Conservation (phyloP, 2,888 invertebrate species). For the Helobdella robusta region DNA sequence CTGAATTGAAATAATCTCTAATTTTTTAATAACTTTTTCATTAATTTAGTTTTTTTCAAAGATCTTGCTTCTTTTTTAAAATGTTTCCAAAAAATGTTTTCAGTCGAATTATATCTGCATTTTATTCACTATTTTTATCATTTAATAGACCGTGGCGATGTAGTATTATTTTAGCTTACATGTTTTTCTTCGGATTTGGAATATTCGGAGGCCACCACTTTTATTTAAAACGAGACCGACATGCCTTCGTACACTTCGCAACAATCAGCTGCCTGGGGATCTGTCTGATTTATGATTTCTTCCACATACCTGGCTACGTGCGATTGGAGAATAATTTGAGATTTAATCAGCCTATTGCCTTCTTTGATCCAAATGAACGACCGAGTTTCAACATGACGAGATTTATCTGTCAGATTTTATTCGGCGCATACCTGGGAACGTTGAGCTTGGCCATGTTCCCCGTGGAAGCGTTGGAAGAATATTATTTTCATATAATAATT, state of each 20-base stretch:
- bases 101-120: not conserved
- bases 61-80: too few relatives aligned
- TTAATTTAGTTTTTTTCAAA: too few relatives aligned
- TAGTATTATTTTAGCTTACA: conserved; percentile 61
- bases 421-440: conserved; percentile 40
- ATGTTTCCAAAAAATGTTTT: not conserved
- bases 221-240: conserved; percentile 75
- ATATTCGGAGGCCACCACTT: conserved; percentile 80
- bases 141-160: conserved; percentile 1
- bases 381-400: conserved; percentile 30
- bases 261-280: conserved; percentile 72
- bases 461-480: conserved; percentile 25
- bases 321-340: conserved; percentile 55
- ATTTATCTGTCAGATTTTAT: conserved; percentile 39
- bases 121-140: not conserved
- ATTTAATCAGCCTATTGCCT: conserved; percentile 55
- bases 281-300: conserved; percentile 78
- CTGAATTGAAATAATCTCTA: too few relatives aligned
- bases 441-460: conserved; percentile 33
- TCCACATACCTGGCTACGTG: conserved; percentile 74
- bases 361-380: conserved; percentile 51
- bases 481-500: conserved; percentile 24
- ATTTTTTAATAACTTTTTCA: too few relatives aligned
- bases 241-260: conserved; percentile 80
- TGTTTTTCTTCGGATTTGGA: conserved; percentile 79